A percentile compares a stretch with the other conserved stretches of the same genome.
Evolutionary conservation across 2,113 vertebrate species (phyloP).

Genomic region (Rattus norvegicus): GRCr8 NC_086029.1:62594501-62595000

Average conservation of each 20-base stretch:
- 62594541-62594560: conserved; percentile 61
- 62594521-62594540: conserved; percentile 56
- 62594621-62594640: background rate
- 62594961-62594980: background rate
- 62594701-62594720: background rate
- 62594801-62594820: background rate
- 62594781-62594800: background rate
- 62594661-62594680: background rate
- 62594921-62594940: background rate
- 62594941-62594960: background rate
- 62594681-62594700: background rate
- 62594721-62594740: background rate
- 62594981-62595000: background rate
- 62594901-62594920: background rate
- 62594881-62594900: background rate
- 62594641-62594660: background rate
- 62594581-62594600: background rate
- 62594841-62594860: background rate
- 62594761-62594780: background rate
- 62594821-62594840: background rate
- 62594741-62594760: background rate
- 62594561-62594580: conserved; percentile 62
- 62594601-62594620: background rate
- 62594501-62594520: conserved; percentile 55
- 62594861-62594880: background rate